These are phyloP conservation scores for Elysia crispata DNA, from an alignment of 2,888 invertebrate species.

Conservation along the genomic window DNA sequence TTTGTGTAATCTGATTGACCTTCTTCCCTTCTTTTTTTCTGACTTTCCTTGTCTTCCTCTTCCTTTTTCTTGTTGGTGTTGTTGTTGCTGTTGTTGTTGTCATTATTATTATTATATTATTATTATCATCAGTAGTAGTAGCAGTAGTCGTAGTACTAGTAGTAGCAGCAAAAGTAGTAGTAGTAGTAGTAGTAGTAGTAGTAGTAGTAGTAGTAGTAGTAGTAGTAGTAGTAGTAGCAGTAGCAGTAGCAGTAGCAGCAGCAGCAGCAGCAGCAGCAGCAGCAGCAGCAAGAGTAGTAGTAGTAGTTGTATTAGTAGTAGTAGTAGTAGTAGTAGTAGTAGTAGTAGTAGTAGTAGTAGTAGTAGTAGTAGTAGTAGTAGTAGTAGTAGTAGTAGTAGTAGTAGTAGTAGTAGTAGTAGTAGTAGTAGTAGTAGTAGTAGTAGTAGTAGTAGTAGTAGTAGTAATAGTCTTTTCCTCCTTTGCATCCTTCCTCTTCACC, in stretches of 20 bases:
- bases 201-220: constrained; percentile 9
- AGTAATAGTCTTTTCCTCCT: not conserved
- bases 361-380: not conserved
- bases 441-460: constrained; percentile 9
- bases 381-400: not conserved
- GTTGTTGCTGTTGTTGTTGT: too few relatives aligned
- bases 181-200: constrained; percentile 9
- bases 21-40: too few relatives aligned
- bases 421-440: constrained; percentile 9
- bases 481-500: too few relatives aligned
- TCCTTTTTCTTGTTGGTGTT: too few relatives aligned
- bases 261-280: not conserved
- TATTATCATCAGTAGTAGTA: too few relatives aligned
- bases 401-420: constrained; percentile 3
- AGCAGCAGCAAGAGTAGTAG: not conserved
- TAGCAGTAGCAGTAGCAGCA: not conserved
- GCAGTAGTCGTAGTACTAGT: too few relatives aligned
- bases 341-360: constrained; percentile 7
- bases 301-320: too few relatives aligned
- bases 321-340: constrained; percentile 9
- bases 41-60: too few relatives aligned
- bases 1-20: too few relatives aligned
- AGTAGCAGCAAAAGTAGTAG: too few relatives aligned
- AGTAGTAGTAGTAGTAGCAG: constrained; percentile 1
- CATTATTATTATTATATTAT: too few relatives aligned